Base-by-base conservation (phyloP, 1,140 invertebrate species). In the Hylaeus anthracinus region DNA sequence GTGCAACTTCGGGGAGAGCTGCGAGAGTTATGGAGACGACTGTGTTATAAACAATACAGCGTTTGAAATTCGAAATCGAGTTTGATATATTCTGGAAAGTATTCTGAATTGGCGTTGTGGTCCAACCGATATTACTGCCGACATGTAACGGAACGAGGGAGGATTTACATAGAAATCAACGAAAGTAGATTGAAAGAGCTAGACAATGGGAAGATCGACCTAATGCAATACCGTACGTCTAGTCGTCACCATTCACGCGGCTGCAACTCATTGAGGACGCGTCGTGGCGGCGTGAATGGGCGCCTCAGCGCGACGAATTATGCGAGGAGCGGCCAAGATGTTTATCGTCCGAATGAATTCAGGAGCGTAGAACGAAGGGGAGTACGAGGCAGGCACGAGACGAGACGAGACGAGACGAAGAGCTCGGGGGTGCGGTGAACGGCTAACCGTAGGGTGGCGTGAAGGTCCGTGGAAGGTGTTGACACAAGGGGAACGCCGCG, bases 281-380 rank as follows among this genome's bases (percentile, higher is more conserved):
- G 74, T 43, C 43, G 61, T 76, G 75, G 69, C 72, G 69, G 83
- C 73, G 83, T 88, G 87, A 90, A 90, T 88, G 86, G 82, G 67
- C 74, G 79, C 82, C 79, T 81, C 58, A 60, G 80, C 82, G 72
- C 83, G 64, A 85, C 80, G 86, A 89, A 88, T 88, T 89, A 90
- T 85, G 86, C 85, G 80, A 88, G 83, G 80, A 86, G 85, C 84
- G 84, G 73, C 85, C 80, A 85, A 89, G 90, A 90, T 91, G 84
- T 85, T 89, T 91, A 91, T 90, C 89, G 88, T 87, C 69, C 77
- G 80, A 88, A 89, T 86, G 90, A 89, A 89, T 88, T 88, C 82
- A 85, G 73, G 79, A 84, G 88, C 87, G 84, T 72, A 41, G 80
- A 82, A 76, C 66, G 55, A 81, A 74, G 63, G 61, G 58, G 77